Evolutionary conservation across 2,113 vertebrate species (phyloP).

Genomic region (Struthio camelus): DNA sequence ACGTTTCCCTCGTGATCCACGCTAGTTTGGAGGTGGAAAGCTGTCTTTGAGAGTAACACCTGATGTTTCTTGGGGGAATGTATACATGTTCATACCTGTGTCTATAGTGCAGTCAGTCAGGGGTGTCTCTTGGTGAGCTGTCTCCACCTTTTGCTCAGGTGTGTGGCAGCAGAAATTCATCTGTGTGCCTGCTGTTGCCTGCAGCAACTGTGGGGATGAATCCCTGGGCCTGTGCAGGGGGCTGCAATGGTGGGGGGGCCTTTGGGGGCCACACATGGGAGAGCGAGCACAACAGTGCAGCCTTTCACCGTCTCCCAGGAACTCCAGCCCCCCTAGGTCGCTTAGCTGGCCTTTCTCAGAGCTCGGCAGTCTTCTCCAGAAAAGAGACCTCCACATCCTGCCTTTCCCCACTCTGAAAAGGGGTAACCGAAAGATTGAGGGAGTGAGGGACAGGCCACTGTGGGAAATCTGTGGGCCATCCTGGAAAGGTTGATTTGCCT

Average conservation of each 20-base stretch:
- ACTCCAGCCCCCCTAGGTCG: not conserved
- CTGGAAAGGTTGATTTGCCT: not conserved
- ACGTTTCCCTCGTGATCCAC: fast-evolving
- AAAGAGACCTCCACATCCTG: not conserved
- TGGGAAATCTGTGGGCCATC: not conserved
- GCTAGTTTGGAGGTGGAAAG: not conserved
- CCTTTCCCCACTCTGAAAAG: not conserved
- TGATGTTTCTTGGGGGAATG: not conserved
- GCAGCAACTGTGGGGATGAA: not conserved
- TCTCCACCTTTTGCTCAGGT: not conserved
- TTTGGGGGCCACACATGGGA: not conserved
- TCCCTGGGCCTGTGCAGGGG: not conserved
- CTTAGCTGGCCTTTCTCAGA: not conserved
- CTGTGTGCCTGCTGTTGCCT: not conserved
- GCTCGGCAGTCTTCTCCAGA: not conserved
- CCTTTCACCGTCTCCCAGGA: not conserved
- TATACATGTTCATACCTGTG: not conserved
- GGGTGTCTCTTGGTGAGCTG: not conserved
- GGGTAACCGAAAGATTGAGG: not conserved
- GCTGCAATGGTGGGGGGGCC: not conserved
- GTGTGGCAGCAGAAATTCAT: not conserved
- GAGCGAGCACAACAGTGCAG: not conserved
- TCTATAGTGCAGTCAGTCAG: not conserved
- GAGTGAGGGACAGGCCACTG: not conserved
- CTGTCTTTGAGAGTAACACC: not conserved